Conservation (phyloP, 2,888 invertebrate species). For the Automeris io region DNA sequence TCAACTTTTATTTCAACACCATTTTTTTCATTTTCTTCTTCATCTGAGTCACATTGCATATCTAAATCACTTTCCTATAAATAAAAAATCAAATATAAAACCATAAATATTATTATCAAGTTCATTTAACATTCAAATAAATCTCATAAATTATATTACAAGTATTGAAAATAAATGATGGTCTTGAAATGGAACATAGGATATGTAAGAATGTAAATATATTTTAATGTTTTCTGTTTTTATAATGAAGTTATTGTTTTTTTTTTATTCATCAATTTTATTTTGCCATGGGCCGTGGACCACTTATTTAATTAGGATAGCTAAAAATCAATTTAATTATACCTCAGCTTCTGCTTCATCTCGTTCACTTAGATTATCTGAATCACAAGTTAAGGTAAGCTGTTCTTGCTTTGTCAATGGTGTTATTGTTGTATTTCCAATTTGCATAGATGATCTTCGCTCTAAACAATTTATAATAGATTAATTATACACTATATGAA, state of each 20-base stretch:
- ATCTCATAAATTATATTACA: too few species aligned
- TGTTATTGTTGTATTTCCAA: constrained; percentile 82
- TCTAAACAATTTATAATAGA: constrained; percentile 35
- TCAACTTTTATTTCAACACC: constrained; percentile 54
- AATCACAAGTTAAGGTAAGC: constrained; percentile 80
- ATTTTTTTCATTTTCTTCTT: constrained; percentile 55
- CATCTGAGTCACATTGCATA: constrained; percentile 72
- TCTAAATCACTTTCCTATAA: constrained; percentile 72
- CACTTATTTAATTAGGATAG: too few species aligned
- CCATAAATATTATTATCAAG: background rate
- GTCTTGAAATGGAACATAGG: too few species aligned
- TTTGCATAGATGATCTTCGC: constrained; percentile 77
- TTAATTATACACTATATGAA: constrained; percentile 12
- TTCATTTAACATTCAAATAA: background rate
- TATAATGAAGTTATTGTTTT: too few species aligned
- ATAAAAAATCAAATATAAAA: constrained; percentile 7
- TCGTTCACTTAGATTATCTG: constrained; percentile 83
- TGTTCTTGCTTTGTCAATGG: constrained; percentile 68
- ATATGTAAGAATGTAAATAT: background rate
- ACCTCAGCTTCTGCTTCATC: constrained; percentile 89
- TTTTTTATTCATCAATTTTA: too few species aligned
- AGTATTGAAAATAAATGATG: too few species aligned
- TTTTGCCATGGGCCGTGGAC: too few species aligned
- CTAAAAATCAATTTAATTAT: constrained; percentile 11
- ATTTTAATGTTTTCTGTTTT: too few species aligned